These are phyloP conservation scores for Anhinga anhinga DNA, from an alignment of 2,113 vertebrate genomes.

Conservation along the genomic window DNA sequence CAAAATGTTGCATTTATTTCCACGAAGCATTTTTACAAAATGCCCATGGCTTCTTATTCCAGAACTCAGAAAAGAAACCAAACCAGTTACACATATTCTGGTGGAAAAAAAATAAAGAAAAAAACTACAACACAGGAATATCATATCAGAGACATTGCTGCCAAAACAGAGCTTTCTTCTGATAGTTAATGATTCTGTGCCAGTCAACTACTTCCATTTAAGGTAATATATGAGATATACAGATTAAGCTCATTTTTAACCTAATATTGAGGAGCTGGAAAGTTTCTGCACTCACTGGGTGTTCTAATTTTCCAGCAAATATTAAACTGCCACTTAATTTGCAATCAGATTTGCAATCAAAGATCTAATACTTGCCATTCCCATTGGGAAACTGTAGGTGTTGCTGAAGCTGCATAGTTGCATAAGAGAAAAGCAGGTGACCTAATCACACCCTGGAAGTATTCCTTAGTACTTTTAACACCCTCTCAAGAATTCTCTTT, in stretches of 20 bases:
- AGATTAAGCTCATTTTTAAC: neutral
- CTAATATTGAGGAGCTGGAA: neutral
- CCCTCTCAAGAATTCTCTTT: neutral
- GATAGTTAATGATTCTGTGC: neutral
- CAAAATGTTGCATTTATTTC: neutral
- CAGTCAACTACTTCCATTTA: neutral
- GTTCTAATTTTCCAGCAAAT: neutral
- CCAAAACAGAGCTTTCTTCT: neutral
- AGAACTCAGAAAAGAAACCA: neutral
- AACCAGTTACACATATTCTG: neutral
- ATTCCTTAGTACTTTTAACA: neutral
- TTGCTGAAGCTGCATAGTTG: constrained; percentile 67
- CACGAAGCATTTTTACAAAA: neutral
- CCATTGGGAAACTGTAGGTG: constrained; percentile 66
- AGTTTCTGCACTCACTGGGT: neutral
- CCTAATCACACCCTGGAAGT: neutral
- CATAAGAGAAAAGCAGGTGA: neutral
- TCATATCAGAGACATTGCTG: neutral
- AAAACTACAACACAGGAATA: neutral
- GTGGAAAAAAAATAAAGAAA: no score
- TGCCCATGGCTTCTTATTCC: neutral
- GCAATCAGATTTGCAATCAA: neutral
- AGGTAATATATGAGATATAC: neutral
- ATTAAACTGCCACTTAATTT: neutral
- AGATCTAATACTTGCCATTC: constrained; percentile 38